Evolutionary conservation across 2,113 vertebrate species (phyloP).

Genomic region (Pleuronectes platessa): DNA sequence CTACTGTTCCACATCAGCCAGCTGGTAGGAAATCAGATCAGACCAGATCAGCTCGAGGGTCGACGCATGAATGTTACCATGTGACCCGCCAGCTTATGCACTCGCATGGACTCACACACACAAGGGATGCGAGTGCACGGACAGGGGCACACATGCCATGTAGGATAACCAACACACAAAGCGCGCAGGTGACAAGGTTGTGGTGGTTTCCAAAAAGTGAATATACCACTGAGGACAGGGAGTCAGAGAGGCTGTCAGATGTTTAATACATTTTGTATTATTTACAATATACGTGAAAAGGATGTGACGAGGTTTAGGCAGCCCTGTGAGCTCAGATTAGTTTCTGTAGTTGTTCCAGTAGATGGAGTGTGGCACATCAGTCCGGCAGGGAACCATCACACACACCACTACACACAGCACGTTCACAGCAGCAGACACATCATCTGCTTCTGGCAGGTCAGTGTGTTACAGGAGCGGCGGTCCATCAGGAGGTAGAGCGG

Average conservation of each 20-base stretch:
- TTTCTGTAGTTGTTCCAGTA: neutral
- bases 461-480: neutral
- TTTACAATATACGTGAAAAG: too few species aligned
- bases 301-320: neutral
- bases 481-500: too few species aligned
- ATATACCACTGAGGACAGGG: conserved; percentile 16
- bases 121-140: neutral
- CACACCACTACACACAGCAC: too few species aligned
- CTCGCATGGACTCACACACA: neutral
- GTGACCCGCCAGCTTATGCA: conserved; percentile 25
- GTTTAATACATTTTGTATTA: too few species aligned
- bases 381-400: too few species aligned
- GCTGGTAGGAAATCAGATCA: conserved; percentile 68
- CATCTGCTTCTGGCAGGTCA: conserved; percentile 33
- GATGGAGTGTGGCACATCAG: too few species aligned
- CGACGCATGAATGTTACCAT: conserved; percentile 21
- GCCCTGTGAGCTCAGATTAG: neutral
- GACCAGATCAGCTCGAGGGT: conserved; percentile 59
- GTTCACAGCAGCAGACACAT: conserved; percentile 29
- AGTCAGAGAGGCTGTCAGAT: neutral
- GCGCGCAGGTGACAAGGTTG: conserved; percentile 2
- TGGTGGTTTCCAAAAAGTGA: conserved; percentile 28
- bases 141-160: conserved; percentile 3
- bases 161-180: conserved; percentile 3
- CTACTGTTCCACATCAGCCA: conserved; percentile 67